These are phyloP conservation scores for Standfussiana lucernea DNA, from an alignment of 2,888 invertebrate species.

Conservation along the genomic window DNA sequence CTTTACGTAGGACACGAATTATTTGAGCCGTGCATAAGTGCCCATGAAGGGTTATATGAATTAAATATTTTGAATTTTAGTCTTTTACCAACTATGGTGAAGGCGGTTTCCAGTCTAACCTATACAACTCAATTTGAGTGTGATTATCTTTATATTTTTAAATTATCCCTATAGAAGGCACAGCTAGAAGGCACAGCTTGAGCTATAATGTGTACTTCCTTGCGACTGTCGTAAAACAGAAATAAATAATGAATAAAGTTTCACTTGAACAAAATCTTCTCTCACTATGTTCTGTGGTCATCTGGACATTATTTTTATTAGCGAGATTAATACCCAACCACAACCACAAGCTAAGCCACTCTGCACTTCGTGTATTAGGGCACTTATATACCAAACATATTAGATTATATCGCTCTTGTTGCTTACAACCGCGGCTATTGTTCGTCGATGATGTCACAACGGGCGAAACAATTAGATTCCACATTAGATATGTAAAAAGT, in stretches of 20 bases:
- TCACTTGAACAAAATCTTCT: neutral
- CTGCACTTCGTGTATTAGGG: constrained; percentile 12
- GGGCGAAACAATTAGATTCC: constrained; percentile 55
- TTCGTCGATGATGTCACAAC: constrained; percentile 37
- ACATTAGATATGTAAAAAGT: constrained; percentile 33
- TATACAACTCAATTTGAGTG: neutral
- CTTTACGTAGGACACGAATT: neutral
- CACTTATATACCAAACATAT: constrained; percentile 27
- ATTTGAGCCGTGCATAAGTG: neutral
- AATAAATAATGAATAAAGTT: neutral
- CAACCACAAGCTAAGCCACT: neutral
- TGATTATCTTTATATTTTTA: neutral
- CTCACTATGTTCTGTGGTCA: neutral
- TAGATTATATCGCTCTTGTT: constrained; percentile 8
- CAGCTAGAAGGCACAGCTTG: too few species aligned
- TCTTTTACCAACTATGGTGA: too few species aligned
- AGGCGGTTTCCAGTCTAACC: neutral
- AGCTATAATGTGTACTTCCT: neutral
- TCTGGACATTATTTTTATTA: neutral
- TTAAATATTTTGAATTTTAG: too few species aligned
- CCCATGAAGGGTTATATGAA: too few species aligned
- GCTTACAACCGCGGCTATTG: constrained; percentile 39
- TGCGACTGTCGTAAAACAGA: neutral
- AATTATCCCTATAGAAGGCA: too few species aligned
- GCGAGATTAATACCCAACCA: neutral